Conservation (phyloP, 2,797 vertebrate species). For the Benthosema pterotum region DNA sequence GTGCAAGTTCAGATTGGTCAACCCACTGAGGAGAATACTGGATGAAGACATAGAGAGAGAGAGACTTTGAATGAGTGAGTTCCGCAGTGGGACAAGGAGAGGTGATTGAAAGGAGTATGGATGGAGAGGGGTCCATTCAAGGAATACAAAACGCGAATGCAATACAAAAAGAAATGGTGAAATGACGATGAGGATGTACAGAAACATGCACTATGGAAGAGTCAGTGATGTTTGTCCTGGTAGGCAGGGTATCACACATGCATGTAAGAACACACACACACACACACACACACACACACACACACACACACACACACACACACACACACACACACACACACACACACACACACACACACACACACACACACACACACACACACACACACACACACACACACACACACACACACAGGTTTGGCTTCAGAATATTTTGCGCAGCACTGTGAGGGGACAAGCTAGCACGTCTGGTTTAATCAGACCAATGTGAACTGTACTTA, state of each 20-base stretch:
- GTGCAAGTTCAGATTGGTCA: too few relatives aligned
- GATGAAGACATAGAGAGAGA: too few relatives aligned
- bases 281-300: constrained; percentile 14
- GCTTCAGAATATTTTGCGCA: constrained; percentile 32
- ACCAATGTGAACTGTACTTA: constrained; percentile 63
- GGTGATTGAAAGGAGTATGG: neutral
- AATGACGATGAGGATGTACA: neutral
- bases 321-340: constrained; percentile 7
- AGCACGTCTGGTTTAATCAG: constrained; percentile 59
- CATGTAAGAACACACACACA: constrained; percentile 46
- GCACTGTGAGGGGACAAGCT: constrained; percentile 57
- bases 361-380: neutral
- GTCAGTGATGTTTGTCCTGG: constrained; percentile 23
- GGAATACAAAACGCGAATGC: constrained; percentile 9
- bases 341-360: constrained; percentile 3
- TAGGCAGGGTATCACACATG: constrained; percentile 42
- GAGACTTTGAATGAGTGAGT: too few relatives aligned
- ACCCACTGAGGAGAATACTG: neutral
- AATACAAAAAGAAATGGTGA: neutral
- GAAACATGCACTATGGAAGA: constrained; percentile 24
- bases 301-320: constrained; percentile 1
- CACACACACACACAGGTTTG: neutral
- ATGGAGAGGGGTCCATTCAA: constrained; percentile 23
- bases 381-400: neutral
- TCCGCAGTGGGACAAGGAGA: too few relatives aligned